These are phyloP conservation scores for Anoura caudifer DNA, from an alignment of 2,113 vertebrate genomes.

Conservation along the genomic window DNA sequence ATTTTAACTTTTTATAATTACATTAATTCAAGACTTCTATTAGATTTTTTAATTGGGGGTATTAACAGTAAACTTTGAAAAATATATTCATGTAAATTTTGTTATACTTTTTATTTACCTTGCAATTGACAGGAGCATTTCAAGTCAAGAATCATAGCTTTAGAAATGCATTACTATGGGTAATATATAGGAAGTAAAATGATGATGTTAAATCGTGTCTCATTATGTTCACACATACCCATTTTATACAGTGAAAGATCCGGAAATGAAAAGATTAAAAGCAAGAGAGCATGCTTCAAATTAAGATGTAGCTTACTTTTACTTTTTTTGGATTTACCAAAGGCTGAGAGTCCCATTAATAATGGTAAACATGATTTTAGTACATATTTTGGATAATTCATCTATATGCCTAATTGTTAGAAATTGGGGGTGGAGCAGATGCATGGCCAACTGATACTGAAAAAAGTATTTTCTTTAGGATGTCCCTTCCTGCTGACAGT, in stretches of 20 bases:
- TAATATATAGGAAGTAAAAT: background rate
- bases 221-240: background rate
- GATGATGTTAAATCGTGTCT: background rate
- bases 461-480: background rate
- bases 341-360: background rate
- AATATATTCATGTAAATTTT: background rate
- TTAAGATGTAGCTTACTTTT: background rate
- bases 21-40: background rate
- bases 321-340: background rate
- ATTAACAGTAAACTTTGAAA: constrained; percentile 1
- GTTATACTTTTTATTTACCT: background rate
- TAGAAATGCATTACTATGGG: background rate
- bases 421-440: background rate
- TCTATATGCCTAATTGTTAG: background rate
- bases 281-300: background rate
- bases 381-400: background rate
- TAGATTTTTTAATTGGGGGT: background rate
- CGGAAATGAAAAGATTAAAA: background rate
- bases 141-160: background rate
- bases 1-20: constrained; percentile 39
- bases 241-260: background rate
- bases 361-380: background rate
- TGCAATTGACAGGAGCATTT: background rate
- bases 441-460: background rate
- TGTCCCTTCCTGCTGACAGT: background rate